These are phyloP conservation scores for Cheirogaleus major DNA, from an alignment of 2,797 vertebrate genomes.

Conservation along the genomic window DNA sequence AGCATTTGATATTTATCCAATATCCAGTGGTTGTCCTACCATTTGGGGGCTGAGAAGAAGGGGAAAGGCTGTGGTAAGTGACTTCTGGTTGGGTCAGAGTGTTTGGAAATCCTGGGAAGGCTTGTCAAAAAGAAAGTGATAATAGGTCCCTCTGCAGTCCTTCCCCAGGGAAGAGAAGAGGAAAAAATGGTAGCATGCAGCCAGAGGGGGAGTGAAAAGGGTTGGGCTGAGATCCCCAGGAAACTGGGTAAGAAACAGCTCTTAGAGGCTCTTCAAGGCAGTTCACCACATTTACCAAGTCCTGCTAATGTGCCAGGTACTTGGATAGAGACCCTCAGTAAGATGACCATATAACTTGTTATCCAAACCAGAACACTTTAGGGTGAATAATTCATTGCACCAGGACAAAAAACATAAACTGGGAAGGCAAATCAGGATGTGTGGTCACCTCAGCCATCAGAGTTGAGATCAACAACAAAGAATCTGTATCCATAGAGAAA, in stretches of 20 bases:
- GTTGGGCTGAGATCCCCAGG: background rate
- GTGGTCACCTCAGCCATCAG: background rate
- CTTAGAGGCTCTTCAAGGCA: background rate
- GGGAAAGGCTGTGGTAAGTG: background rate
- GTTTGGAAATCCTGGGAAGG: conserved; percentile 59
- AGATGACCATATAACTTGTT: background rate
- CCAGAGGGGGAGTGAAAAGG: background rate
- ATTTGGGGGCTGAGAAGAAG: background rate
- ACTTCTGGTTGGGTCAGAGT: background rate
- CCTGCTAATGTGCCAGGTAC: background rate
- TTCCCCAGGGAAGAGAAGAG: background rate
- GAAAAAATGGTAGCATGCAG: background rate
- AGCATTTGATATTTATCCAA: background rate
- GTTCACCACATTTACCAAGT: background rate
- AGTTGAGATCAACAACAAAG: background rate
- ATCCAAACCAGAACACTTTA: background rate
- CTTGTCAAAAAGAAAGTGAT: conserved; percentile 38
- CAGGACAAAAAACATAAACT: background rate
- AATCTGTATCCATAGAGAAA: background rate
- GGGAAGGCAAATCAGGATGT: background rate
- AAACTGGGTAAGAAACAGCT: background rate
- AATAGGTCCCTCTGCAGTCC: background rate
- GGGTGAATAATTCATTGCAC: background rate
- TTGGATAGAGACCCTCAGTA: background rate
- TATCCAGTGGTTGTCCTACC: background rate